Percentiles rank a stretch among this genome's conserved stretches.
Evolutionary conservation across 2,888 invertebrate genomes (phyloP).

Genomic region (Mesoligia furuncula): DNA sequence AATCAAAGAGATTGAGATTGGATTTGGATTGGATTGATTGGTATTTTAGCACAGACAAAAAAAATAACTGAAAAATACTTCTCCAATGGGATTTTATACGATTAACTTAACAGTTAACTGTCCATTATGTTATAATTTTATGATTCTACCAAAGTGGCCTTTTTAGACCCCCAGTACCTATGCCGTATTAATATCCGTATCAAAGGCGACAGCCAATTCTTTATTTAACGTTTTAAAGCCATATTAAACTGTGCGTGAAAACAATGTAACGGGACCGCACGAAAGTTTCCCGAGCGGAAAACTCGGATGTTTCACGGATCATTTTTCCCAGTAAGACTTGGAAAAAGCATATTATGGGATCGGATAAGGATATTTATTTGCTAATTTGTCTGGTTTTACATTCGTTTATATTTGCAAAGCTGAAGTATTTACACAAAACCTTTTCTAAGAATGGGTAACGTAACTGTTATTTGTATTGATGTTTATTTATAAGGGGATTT

Average conservation of each 20-base stretch:
- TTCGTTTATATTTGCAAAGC: constrained; percentile 14
- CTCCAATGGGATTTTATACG: no score
- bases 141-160: no score
- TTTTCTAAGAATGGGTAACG: constrained; percentile 12
- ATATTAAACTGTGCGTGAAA: constrained; percentile 66
- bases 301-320: constrained; percentile 56
- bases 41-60: no score
- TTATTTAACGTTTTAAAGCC: constrained; percentile 64
- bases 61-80: no score
- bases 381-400: constrained; percentile 25
- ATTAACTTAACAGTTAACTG: no score
- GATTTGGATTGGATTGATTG: no score
- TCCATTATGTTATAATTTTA: no score
- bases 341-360: constrained; percentile 44
- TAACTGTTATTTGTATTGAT: constrained; percentile 13
- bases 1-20: no score
- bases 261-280: constrained; percentile 61
- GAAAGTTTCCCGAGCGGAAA: constrained; percentile 46
- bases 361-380: constrained; percentile 32
- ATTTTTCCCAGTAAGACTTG: constrained; percentile 53
- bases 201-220: constrained; percentile 55
- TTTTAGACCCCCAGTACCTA: no score
- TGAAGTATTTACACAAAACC: constrained; percentile 21
- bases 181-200: constrained; percentile 59
- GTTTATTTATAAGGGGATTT: not conserved